phyloP scores from a whole-genome alignment of 2,113 vertebrate species.

The Phrynosoma blainvillii region DNA sequence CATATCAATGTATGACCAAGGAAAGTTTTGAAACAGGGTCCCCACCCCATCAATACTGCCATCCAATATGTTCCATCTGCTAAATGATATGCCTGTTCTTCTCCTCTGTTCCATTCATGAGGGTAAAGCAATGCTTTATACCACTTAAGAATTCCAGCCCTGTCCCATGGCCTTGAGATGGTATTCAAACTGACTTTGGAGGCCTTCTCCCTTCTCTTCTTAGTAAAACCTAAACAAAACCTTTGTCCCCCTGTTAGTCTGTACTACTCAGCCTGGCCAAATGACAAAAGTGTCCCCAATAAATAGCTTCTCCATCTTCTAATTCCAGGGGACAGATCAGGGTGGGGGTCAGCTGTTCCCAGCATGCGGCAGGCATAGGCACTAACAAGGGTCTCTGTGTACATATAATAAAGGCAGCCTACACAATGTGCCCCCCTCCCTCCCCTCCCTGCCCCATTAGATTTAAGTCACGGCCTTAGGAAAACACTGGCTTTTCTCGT shows the following conservation, averaged over 20 bases:
- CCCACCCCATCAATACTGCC: neutral
- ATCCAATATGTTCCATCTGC: neutral
- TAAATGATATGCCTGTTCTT: neutral
- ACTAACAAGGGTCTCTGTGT: constrained; percentile 49
- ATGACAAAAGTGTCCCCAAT: constrained; percentile 49
- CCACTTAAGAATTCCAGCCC: neutral
- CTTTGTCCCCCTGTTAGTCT: constrained; percentile 33
- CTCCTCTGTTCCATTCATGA: neutral
- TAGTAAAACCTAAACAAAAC: neutral
- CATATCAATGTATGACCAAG: neutral
- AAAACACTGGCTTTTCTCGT: constrained; percentile 27
- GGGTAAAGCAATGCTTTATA: neutral
- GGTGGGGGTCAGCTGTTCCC: constrained; percentile 23
- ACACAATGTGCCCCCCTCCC: constrained; percentile 10
- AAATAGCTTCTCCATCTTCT: constrained; percentile 47
- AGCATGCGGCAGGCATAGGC: constrained; percentile 33
- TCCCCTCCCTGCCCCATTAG: constrained; percentile 4
- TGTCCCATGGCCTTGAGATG: neutral
- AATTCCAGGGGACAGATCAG: constrained; percentile 45
- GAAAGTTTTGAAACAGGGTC: neutral
- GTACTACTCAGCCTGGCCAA: constrained; percentile 4
- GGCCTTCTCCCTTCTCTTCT: neutral
- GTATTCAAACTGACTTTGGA: constrained; percentile 16
- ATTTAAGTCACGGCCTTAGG: constrained; percentile 44
- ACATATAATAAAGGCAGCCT: constrained; percentile 39